Conservation (phyloP, 2,888 invertebrate species). For the Hofmannophila pseudospretella region DNA sequence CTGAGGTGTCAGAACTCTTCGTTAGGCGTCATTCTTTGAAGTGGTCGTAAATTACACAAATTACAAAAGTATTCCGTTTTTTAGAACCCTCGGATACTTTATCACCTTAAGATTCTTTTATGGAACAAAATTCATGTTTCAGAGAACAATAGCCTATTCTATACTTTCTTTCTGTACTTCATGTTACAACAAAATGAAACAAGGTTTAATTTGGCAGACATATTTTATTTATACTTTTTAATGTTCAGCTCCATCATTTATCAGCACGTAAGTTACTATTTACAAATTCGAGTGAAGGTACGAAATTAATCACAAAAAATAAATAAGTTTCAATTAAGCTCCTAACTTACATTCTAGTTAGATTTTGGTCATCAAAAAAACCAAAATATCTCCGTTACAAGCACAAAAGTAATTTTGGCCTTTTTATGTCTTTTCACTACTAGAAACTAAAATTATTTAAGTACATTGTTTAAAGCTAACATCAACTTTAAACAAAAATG, state of each 20-base stretch:
- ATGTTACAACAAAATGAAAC: slow-evolving; percentile 37
- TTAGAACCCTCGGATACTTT: slow-evolving; percentile 21
- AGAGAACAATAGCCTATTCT: neutral
- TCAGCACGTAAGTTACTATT: slow-evolving; percentile 67
- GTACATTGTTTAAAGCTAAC: slow-evolving; percentile 54
- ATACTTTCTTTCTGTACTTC: neutral
- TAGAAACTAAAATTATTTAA: slow-evolving; percentile 48
- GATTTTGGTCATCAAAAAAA: slow-evolving; percentile 61
- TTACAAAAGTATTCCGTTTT: slow-evolving; percentile 38
- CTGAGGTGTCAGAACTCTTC: slow-evolving; percentile 48
- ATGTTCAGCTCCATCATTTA: slow-evolving; percentile 70
- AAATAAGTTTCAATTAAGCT: slow-evolving; percentile 62
- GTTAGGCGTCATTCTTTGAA: slow-evolving; percentile 41
- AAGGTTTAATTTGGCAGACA: slow-evolving; percentile 72
- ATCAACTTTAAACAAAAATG: slow-evolving; percentile 52
- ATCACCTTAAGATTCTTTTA: neutral
- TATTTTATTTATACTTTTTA: slow-evolving; percentile 75
- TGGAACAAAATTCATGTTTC: neutral
- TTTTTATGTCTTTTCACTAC: slow-evolving; percentile 39
- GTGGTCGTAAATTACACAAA: slow-evolving; percentile 39
- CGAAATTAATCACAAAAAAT: slow-evolving; percentile 68
- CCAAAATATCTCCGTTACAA: slow-evolving; percentile 40
- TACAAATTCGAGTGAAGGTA: slow-evolving; percentile 70
- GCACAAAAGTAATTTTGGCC: slow-evolving; percentile 54
- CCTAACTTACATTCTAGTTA: slow-evolving; percentile 54